A percentile compares a stretch with the other conserved stretches of the same genome.
Evolutionary conservation across 2,113 vertebrate genomes (phyloP).

Genomic region (Sapajus apella): DNA sequence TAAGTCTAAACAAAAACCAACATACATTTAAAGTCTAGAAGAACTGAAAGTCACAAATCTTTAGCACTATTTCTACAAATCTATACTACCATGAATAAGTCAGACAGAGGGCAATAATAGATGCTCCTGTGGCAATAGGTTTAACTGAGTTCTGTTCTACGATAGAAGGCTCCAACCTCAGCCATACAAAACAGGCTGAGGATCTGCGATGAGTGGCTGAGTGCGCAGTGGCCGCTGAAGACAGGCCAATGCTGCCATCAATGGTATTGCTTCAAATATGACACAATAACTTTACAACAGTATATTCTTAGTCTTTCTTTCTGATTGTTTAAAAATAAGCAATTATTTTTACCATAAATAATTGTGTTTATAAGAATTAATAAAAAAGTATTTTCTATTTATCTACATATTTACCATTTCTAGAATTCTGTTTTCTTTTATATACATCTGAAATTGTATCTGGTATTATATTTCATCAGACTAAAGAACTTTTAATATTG

Average conservation of each 20-base stretch:
- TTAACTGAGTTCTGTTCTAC: neutral
- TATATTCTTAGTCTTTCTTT: neutral
- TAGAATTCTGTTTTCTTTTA: neutral
- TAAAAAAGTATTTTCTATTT: neutral
- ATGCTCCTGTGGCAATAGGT: neutral
- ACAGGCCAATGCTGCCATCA: too few relatives aligned
- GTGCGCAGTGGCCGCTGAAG: too few relatives aligned
- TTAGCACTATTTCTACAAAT: neutral
- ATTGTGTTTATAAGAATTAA: neutral
- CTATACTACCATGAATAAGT: neutral
- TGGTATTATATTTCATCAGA: neutral
- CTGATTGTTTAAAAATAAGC: too few relatives aligned
- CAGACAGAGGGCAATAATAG: neutral
- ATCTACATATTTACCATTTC: neutral
- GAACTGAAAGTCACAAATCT: neutral
- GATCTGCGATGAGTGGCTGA: too few relatives aligned
- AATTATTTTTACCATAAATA: neutral
- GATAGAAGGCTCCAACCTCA: neutral
- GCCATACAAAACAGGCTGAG: neutral
- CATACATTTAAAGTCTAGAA: neutral
- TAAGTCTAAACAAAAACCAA: neutral
- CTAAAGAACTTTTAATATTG: neutral
- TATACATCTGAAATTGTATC: neutral
- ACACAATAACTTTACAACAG: neutral
- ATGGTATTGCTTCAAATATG: neutral